Base-by-base conservation (phyloP, 2,888 invertebrate genomes). In the Notocelia uddmanniana region DNA sequence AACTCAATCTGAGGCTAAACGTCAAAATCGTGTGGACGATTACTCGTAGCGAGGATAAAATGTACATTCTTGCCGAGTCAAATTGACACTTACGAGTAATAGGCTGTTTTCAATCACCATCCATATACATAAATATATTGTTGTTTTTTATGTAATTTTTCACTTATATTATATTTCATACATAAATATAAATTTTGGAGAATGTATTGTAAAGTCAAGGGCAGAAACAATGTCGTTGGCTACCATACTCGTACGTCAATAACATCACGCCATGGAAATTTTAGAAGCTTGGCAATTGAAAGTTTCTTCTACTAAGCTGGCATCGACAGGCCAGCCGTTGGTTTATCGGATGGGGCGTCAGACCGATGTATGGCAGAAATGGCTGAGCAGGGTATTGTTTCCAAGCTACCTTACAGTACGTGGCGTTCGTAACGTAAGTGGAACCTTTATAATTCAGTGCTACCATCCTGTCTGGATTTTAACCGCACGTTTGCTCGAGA, bases 371-470 rank as follows among this genome's bases (percentile, higher is more conserved):
- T 64, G 41, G 37, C 59, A 59, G 52, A 31, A 15, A n/a, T n/a
- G 41, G 26, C 59, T 45, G 52, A 31, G 18, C 26, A 19, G 23
- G 9, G 52, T 41, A 57, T 59, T 66, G 59, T 70, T 66, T 54
- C 59, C 50, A n/a, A n/a, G n/a, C n/a, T n/a, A n/a, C n/a, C n/a
- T n/a, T 66, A 26, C 21, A 21, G 26, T 10, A 23, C 50, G n/a
- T 26, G 23, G 50, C 3, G 55, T 31, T 34, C 26, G 37, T 34
- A 34, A 21, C 45, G 52, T 54, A 55, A 70, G 57, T 66, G 64
- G 64, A 64, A 58, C 37, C 57, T 70, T 59, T 59, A 66, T 70
- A 64, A 70, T 70, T 70, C 70, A 71, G 54, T 54, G 45, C 66
- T 45, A 31, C 58, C 26, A 48, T 48, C 23, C 70, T 26, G 52